Conservation (phyloP, 1,140 invertebrate species). For the Drosophila dunni region DNA sequence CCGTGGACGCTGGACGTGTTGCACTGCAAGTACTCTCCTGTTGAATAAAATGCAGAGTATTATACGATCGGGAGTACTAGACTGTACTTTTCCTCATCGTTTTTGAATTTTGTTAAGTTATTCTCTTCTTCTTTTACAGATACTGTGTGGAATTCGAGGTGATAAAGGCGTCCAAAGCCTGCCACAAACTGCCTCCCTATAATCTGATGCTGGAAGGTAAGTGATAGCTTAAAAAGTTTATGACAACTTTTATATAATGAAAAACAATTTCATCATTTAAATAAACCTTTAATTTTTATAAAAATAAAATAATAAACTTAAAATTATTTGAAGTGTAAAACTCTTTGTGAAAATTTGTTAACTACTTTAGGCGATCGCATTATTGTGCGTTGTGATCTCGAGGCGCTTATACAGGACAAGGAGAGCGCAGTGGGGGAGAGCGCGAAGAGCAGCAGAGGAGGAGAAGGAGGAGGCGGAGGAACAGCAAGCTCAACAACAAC, state of each 20-base stretch:
- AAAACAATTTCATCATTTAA: too few species aligned
- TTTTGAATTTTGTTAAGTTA: neutral
- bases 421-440: constrained; percentile 11
- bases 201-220: constrained; percentile 90
- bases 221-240: neutral
- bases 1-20: too few species aligned
- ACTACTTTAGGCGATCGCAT: constrained; percentile 88
- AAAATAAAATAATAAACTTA: too few species aligned
- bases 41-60: too few species aligned
- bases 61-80: too few species aligned
- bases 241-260: too few species aligned
- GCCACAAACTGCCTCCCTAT: constrained; percentile 89
- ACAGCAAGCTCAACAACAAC: constrained; percentile 24
- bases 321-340: too few species aligned
- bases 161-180: constrained; percentile 91
- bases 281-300: too few species aligned
- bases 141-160: constrained; percentile 94
- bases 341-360: neutral
- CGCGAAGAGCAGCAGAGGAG: constrained; percentile 10
- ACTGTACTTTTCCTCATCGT: too few species aligned
- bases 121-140: constrained; percentile 85
- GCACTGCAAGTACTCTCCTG: too few species aligned
- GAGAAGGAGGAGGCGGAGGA: too few species aligned
- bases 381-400: constrained; percentile 91
- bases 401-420: constrained; percentile 88